A percentile compares a stretch with the other conserved stretches of the same genome.
Evolutionary conservation across 1,140 invertebrate species (phyloP).

Genomic region (Bradynema listronoti): DNA sequence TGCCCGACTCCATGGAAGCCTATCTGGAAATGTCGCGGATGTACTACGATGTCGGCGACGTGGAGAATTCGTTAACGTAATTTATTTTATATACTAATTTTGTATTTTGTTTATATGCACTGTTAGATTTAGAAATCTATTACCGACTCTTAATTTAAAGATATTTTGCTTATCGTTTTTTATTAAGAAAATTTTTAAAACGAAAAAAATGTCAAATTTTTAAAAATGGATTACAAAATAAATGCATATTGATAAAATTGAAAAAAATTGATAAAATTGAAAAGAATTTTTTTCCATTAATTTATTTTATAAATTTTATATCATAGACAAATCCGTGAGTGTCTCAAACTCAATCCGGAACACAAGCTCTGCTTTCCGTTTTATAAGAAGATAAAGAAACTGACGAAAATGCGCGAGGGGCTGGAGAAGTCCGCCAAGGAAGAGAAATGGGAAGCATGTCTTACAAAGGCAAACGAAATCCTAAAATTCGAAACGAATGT

Average conservation of each 20-base stretch:
- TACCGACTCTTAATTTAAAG: no score
- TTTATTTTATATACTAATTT: no score
- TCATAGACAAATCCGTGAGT: slow-evolving; percentile 81
- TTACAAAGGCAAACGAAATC: slow-evolving; percentile 67
- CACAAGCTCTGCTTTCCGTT: slow-evolving; percentile 90
- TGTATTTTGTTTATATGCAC: no score
- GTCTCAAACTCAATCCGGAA: slow-evolving; percentile 92
- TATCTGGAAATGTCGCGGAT: slow-evolving; percentile 75
- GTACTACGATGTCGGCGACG: slow-evolving; percentile 74
- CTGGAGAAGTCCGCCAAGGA: slow-evolving; percentile 68
- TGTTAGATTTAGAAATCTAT: no score
- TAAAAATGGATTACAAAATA: no score
- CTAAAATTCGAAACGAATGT: slow-evolving; percentile 69
- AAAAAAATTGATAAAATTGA: no score
- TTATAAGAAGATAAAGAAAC: slow-evolving; percentile 92
- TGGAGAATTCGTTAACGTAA: slow-evolving; percentile 24
- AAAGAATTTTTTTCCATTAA: slow-evolving; percentile 8
- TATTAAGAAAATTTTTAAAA: no score
- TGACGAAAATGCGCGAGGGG: slow-evolving; percentile 76
- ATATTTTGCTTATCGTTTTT: no score
- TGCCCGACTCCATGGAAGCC: slow-evolving; percentile 81
- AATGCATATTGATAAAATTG: no score
- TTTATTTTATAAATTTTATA: neutral
- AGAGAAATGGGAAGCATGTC: slow-evolving; percentile 71
- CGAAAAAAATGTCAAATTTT: no score